phyloP scores from a whole-genome alignment of 2,797 vertebrate genomes.

The Bovichtus diacanthus region DNA sequence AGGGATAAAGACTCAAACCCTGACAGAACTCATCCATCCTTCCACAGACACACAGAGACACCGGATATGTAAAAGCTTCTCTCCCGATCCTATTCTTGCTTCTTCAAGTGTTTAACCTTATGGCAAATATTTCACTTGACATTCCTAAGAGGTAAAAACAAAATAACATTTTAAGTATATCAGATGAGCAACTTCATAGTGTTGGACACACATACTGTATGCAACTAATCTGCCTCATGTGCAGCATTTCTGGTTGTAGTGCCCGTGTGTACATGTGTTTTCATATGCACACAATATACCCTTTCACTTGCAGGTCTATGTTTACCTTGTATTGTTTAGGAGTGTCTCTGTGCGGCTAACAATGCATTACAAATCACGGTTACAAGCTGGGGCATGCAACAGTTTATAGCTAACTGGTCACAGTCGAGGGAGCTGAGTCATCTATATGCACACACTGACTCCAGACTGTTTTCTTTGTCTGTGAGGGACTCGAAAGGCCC shows the following conservation, averaged over 20 bases:
- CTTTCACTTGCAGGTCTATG: neutral
- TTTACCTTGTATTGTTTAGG: neutral
- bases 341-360: neutral
- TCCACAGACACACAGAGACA: conserved; percentile 37
- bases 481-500: conserved; percentile 43
- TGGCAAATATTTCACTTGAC: conserved; percentile 18
- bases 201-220: neutral
- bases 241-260: neutral
- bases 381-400: conserved; percentile 12
- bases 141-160: neutral
- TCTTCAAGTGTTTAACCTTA: conserved; percentile 44
- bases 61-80: conserved; percentile 52
- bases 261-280: neutral
- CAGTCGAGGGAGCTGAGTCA: conserved; percentile 40
- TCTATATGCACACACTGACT: conserved; percentile 59
- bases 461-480: conserved; percentile 60
- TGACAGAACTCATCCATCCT: conserved; percentile 60
- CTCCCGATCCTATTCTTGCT: conserved; percentile 42
- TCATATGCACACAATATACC: neutral
- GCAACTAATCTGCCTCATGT: neutral
- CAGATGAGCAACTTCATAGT: neutral
- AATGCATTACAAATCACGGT: conserved; percentile 11
- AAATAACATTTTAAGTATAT: neutral
- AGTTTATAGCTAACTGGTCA: conserved; percentile 39
- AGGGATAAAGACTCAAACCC: conserved; percentile 66